These are phyloP conservation scores for Forbesichthys papilliferus DNA, from an alignment of 2,113 vertebrate species.

Conservation along the genomic window DNA sequence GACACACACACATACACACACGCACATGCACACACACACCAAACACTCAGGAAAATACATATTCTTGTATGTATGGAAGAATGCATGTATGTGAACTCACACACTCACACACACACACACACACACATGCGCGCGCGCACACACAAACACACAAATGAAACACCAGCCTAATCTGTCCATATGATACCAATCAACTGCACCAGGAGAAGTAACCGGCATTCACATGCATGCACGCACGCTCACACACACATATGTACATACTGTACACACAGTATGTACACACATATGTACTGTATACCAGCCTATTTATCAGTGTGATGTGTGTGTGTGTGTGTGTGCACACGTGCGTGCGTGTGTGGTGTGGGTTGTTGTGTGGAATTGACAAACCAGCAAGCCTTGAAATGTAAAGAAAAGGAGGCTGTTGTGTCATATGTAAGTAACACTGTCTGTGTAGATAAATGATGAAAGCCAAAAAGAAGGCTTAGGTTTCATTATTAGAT, in stretches of 20 bases:
- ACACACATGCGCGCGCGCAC: slow-evolving; percentile 5
- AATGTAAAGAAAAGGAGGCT: too few relatives aligned
- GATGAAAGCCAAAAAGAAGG: too few relatives aligned
- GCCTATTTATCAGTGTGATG: background rate
- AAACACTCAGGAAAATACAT: background rate
- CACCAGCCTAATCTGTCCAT: slow-evolving; percentile 31
- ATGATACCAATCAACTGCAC: slow-evolving; percentile 39
- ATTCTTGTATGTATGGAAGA: too few relatives aligned
- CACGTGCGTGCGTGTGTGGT: slow-evolving; percentile 4
- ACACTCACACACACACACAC: slow-evolving; percentile 20
- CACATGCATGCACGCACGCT: background rate
- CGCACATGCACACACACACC: slow-evolving; percentile 1
- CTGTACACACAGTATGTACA: background rate
- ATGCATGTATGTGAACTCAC: too few relatives aligned
- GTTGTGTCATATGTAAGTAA: too few relatives aligned
- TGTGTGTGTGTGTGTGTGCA: background rate
- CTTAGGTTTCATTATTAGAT: background rate
- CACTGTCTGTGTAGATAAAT: too few relatives aligned
- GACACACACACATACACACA: slow-evolving; percentile 7
- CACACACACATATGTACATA: too few relatives aligned
- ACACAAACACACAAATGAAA: background rate
- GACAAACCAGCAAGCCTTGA: too few relatives aligned
- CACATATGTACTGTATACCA: too few relatives aligned
- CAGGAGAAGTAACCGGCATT: slow-evolving; percentile 24
- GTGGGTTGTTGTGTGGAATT: background rate